A percentile compares a stretch with the other conserved stretches of the same genome.
Conservation (phyloP, 2,888 invertebrate species). For the Timandra comae region DNA sequence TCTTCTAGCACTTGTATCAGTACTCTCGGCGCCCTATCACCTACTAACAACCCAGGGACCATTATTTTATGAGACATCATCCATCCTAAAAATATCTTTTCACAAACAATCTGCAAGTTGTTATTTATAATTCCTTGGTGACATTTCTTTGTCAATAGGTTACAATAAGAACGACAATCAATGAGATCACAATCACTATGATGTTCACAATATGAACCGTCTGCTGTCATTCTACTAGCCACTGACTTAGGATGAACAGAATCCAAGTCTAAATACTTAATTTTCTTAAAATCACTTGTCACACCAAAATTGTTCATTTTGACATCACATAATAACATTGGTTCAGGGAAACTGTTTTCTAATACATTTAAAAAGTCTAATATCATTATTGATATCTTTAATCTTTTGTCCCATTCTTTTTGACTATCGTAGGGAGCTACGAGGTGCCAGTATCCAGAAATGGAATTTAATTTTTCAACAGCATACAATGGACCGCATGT, state of each 20-base stretch:
- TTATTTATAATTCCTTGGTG: constrained; percentile 75
- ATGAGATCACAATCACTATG: constrained; percentile 82
- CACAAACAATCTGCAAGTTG: constrained; percentile 81
- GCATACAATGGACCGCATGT: constrained; percentile 82
- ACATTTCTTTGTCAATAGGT: constrained; percentile 68
- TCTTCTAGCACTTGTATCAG: constrained; percentile 75
- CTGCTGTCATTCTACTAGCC: constrained; percentile 62
- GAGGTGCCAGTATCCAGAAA: constrained; percentile 69
- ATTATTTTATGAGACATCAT: constrained; percentile 76
- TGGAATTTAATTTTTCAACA: constrained; percentile 78
- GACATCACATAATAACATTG: constrained; percentile 81
- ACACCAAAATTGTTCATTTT: constrained; percentile 82
- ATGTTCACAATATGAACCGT: constrained; percentile 63
- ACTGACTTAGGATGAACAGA: constrained; percentile 77
- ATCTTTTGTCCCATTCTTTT: constrained; percentile 75
- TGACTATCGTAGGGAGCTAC: constrained; percentile 68
- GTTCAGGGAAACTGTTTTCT: constrained; percentile 76
- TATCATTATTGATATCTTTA: constrained; percentile 77
- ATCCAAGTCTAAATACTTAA: constrained; percentile 81
- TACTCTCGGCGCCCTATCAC: constrained; percentile 75
- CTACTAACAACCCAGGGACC: constrained; percentile 78
- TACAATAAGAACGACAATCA: constrained; percentile 80
- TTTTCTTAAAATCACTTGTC: constrained; percentile 58
- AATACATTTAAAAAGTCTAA: constrained; percentile 78
- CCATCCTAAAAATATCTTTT: constrained; percentile 81